Conservation (phyloP, 2,888 invertebrate species). For the Allolobophora icterica region DNA sequence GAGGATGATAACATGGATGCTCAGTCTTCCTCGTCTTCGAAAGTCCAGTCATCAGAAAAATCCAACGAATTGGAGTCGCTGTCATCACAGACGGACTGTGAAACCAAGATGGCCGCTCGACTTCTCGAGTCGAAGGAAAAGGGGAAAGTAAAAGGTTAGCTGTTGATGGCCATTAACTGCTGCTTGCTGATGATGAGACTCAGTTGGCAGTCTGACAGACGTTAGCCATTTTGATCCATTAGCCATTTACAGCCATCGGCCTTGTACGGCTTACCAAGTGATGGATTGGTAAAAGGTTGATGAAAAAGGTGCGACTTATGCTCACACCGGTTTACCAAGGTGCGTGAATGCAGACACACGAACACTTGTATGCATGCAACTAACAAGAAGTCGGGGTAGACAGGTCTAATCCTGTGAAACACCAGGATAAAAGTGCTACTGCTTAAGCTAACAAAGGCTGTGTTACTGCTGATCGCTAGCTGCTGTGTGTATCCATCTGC, state of each 20-base stretch:
- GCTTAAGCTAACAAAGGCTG: not conserved
- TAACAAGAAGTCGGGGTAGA: not conserved
- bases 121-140: constrained; percentile 21
- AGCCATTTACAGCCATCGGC: too few relatives aligned
- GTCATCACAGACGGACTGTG: constrained; percentile 20
- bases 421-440: not conserved
- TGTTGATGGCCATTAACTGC: not conserved
- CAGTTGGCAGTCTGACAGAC: not conserved
- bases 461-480: not conserved
- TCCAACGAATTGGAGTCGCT: constrained; percentile 13
- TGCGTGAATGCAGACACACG: not conserved
- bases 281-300: not conserved
- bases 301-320: not conserved
- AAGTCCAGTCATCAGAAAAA: constrained; percentile 10
- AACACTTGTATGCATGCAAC: not conserved
- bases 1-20: constrained; percentile 21
- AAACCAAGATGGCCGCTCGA: constrained; percentile 27
- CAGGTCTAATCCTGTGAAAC: not conserved
- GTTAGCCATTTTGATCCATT: not conserved
- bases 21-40: constrained; percentile 21
- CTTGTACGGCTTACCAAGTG: not conserved
- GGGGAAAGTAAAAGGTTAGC: constrained; percentile 15
- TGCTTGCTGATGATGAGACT: not conserved
- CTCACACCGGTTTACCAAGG: not conserved
- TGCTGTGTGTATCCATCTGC: not conserved